Evolutionary conservation across 2,797 vertebrate species (phyloP), one percentile per base, ranked within the genome.

Genomic region (Harpagifer antarcticus): DNA sequence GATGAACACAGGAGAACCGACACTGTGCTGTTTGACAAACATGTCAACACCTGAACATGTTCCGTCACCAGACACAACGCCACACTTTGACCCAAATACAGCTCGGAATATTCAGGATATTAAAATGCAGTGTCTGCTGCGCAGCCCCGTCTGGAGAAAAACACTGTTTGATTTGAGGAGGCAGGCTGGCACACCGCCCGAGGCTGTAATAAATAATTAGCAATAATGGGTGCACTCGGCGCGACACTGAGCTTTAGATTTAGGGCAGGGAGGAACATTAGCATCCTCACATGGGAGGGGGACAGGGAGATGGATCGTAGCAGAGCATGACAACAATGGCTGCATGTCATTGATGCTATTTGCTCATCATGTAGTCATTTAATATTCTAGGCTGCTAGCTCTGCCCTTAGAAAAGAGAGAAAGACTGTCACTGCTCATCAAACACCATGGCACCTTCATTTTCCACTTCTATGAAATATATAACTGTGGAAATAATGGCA

Each of bases 181-280:
- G 84, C 74, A 84, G 68, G 76, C 33, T 61, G 65, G 68, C 84
- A 86, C 75, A 71, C 48, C 27, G 91, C 91, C 91, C 57, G 63
- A 54, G 89, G 91, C 89, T 85, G 82, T 72, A 86, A 91, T 92
- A 91, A 91, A 93, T 92, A 94, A 94, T 94, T 94, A 93, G 83
- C 84, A 86, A 81, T 91, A 92, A 93, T 86, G 90, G 86, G 87
- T 56, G 85, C 78, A 82, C 84, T 83, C 74, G 50, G 74, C 45
- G 74, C 60, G 77, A 91, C 88, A 81, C 85, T 56, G 75, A 81
- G 84, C 82, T 63, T 86, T 75, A 86, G 79, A 91, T 91, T 88
- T 82, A 81, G 89, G 89, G 83, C 87, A 87, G 62, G n/a, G 53
- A 81, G 78, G 75, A 72, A 80, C 78, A 88, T 88, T 85, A 82